Conservation (phyloP, 2,888 invertebrate genomes). For the Napeogenes sylphis region DNA sequence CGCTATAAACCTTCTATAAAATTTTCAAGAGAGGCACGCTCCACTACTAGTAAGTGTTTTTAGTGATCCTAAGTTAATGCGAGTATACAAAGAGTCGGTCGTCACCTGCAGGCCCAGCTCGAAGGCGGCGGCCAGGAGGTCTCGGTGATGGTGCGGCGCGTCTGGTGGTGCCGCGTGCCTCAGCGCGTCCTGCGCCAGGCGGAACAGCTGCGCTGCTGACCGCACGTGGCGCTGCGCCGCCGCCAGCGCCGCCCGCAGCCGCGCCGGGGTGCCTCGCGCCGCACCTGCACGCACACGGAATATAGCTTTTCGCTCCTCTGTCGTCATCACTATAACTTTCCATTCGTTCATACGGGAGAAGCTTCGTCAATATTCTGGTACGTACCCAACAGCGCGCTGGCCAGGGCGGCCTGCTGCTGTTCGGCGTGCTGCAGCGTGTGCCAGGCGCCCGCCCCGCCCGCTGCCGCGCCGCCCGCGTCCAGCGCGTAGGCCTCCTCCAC, state of each 20-base stretch:
- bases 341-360: too few relatives aligned
- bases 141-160: conserved; percentile 86
- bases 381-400: conserved; percentile 35
- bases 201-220: conserved; percentile 89
- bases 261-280: conserved; percentile 80
- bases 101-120: conserved; percentile 85
- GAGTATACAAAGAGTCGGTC: not conserved
- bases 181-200: conserved; percentile 90
- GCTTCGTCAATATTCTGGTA: too few relatives aligned
- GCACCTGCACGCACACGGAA: conserved; percentile 46
- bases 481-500: conserved; percentile 79
- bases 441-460: conserved; percentile 82
- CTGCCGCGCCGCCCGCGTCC: conserved; percentile 46
- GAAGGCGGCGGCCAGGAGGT: conserved; percentile 87
- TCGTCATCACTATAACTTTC: too few relatives aligned
- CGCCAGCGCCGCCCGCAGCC: conserved; percentile 85
- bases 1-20: too few relatives aligned
- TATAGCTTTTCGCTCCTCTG: too few relatives aligned
- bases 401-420: conserved; percentile 54
- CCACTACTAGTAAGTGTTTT: too few relatives aligned
- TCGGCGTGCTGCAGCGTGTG: conserved; percentile 78
- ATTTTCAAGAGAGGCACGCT: too few relatives aligned
- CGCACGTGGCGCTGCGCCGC: conserved; percentile 89
- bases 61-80: too few relatives aligned
- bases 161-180: conserved; percentile 87